phyloP scores from a whole-genome alignment of 2,113 vertebrate genomes.

The Neolamprologus fasciatus region DNA sequence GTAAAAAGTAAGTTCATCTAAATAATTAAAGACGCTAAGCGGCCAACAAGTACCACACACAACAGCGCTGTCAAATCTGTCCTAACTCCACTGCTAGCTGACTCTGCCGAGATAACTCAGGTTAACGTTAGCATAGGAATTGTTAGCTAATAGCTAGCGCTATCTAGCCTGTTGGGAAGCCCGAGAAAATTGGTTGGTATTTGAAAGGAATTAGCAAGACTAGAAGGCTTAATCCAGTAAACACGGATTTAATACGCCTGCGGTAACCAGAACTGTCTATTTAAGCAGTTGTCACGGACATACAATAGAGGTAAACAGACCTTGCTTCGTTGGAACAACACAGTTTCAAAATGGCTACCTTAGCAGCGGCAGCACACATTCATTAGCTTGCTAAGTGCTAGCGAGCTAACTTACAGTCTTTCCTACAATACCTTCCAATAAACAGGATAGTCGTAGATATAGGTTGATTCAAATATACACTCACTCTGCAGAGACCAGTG shows the following conservation, averaged over 20 bases:
- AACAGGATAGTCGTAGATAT: background rate
- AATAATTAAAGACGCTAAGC: background rate
- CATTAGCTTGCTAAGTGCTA: constrained; percentile 61
- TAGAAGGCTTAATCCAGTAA: background rate
- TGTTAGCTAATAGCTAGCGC: constrained; percentile 46
- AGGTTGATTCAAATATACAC: background rate
- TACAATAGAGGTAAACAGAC: constrained; percentile 62
- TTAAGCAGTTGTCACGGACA: constrained; percentile 15
- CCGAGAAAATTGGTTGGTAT: background rate
- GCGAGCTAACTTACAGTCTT: constrained; percentile 57
- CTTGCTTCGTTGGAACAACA: constrained; percentile 68
- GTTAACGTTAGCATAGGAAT: constrained; percentile 36
- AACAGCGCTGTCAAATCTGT: background rate
- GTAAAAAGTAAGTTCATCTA: background rate
- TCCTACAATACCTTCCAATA: constrained; percentile 12
- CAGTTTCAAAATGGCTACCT: constrained; percentile 77
- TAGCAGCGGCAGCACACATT: constrained; percentile 68
- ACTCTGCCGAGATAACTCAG: background rate
- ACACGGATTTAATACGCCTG: background rate
- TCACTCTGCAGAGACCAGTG: background rate
- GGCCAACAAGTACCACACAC: background rate
- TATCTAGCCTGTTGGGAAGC: constrained; percentile 13
- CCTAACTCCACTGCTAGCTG: background rate
- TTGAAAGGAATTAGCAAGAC: background rate
- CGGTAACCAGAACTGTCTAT: background rate